Percentiles rank a stretch among this genome's conserved stretches.
Conservation (phyloP, 23 tunicate genomes). For the Ascidia mentula region DNA sequence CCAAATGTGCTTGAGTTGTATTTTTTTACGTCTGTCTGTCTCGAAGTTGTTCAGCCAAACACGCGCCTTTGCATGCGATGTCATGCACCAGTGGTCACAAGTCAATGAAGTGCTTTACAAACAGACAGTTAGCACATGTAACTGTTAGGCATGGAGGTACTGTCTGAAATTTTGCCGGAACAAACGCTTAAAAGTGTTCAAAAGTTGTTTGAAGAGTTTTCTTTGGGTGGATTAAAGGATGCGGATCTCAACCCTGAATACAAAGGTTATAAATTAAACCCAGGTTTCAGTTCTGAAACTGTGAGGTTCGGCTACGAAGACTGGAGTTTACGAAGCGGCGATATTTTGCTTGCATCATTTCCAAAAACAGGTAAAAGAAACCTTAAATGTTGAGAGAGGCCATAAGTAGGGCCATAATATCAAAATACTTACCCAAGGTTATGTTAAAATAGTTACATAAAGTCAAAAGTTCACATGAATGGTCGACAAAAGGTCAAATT, state of each 20-base stretch:
- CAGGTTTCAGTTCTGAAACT: neutral
- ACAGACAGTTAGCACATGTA: too few species aligned
- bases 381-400: neutral
- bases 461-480: too few species aligned
- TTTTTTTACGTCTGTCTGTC: too few species aligned
- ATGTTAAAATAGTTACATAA: too few species aligned
- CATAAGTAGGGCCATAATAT: too few species aligned
- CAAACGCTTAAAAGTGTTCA: neutral
- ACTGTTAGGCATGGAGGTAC: slow-evolving; percentile 5
- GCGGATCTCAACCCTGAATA: neutral
- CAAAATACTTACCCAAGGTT: too few species aligned
- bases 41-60: too few species aligned
- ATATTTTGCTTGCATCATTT: neutral
- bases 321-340: neutral
- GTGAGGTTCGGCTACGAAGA: neutral
- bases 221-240: neutral
- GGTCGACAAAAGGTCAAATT: too few species aligned
- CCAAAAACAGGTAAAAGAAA: neutral
- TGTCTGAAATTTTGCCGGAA: neutral
- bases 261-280: neutral
- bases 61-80: too few species aligned
- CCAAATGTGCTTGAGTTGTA: too few species aligned
- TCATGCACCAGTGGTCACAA: too few species aligned
- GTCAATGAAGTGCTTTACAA: too few species aligned
- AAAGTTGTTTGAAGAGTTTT: neutral